A percentile compares a stretch with the other conserved stretches of the same genome.
Evolutionary conservation across 2,797 vertebrate genomes (phyloP).

Genomic region (Xerus rutilus): DNA sequence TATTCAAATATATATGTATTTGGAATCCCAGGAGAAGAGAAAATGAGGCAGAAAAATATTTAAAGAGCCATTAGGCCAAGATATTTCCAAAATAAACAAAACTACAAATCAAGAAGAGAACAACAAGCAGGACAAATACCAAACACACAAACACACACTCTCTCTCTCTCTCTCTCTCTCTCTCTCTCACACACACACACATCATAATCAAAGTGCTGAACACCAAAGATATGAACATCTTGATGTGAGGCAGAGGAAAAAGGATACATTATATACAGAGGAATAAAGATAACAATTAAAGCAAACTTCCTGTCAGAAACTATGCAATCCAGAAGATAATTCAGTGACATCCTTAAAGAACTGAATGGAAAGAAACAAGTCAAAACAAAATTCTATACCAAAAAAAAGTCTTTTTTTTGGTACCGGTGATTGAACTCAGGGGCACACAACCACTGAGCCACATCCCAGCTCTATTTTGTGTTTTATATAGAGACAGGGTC

Average conservation of each 20-base stretch:
- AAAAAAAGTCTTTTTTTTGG: background rate
- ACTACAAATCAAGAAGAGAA: background rate
- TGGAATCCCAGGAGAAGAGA: background rate
- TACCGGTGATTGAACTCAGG: too few species aligned
- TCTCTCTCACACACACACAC: background rate
- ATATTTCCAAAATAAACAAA: background rate
- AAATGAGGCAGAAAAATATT: background rate
- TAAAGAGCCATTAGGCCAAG: background rate
- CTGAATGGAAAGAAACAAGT: background rate
- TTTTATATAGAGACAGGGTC: too few species aligned
- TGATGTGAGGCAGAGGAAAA: background rate
- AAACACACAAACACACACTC: background rate
- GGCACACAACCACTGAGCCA: too few species aligned
- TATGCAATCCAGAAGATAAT: background rate
- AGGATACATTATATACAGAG: background rate
- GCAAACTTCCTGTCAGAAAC: background rate
- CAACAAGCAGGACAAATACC: background rate
- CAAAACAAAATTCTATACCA: background rate
- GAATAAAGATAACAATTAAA: background rate
- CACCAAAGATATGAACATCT: background rate
- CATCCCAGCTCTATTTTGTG: too few species aligned
- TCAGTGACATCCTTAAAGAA: background rate
- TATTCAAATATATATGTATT: background rate
- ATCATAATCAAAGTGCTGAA: background rate
- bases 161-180: too few species aligned